Conservation (phyloP, 2,888 invertebrate genomes). For the Andricus quercusramuli region DNA sequence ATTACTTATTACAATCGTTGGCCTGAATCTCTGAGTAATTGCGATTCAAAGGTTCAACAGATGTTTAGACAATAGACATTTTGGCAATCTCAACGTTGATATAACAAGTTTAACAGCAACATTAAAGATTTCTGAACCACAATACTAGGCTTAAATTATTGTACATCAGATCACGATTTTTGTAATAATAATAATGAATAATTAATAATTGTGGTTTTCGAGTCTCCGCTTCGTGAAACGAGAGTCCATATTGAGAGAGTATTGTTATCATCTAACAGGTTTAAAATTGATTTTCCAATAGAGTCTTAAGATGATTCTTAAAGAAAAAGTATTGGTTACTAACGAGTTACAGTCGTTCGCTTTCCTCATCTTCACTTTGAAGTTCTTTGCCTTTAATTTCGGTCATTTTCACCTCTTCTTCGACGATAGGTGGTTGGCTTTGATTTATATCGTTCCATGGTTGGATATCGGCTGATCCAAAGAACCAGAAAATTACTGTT, state of each 20-base stretch:
- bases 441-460: constrained; percentile 83
- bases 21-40: constrained; percentile 2
- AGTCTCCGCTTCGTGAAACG: background rate
- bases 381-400: constrained; percentile 44
- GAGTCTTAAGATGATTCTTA: background rate
- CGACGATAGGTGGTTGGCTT: constrained; percentile 57
- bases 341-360: constrained; percentile 65
- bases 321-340: background rate
- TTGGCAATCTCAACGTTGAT: constrained; percentile 8
- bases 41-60: constrained; percentile 8
- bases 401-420: constrained; percentile 70
- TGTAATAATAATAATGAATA: no score
- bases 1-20: background rate
- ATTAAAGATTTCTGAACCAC: background rate
- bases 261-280: constrained; percentile 1
- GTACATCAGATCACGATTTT: background rate
- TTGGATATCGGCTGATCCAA: constrained; percentile 87
- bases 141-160: background rate
- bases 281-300: no score
- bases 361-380: constrained; percentile 69
- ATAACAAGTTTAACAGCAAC: constrained; percentile 15
- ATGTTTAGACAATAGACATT: constrained; percentile 6
- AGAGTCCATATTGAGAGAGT: constrained; percentile 23
- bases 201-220: background rate
- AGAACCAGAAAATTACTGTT: constrained; percentile 85